Conservation (phyloP, 2,113 vertebrate species). For the Ancistrus triradiatus region DNA sequence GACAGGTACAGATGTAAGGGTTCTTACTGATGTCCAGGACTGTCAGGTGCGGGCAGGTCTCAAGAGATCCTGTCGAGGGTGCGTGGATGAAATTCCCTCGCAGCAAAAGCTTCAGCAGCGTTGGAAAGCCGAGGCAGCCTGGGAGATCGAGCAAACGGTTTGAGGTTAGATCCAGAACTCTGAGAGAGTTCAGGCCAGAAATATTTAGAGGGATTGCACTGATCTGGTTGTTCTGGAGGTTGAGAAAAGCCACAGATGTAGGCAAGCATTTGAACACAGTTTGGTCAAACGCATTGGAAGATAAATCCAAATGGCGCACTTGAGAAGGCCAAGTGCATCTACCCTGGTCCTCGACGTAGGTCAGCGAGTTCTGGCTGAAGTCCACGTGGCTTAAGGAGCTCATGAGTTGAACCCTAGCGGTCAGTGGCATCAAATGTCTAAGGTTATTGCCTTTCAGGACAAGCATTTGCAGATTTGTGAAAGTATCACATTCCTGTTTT, state of each 20-base stretch:
- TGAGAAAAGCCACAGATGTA: constrained; percentile 52
- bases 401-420: constrained; percentile 70
- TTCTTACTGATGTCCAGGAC: constrained; percentile 70
- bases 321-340: constrained; percentile 70
- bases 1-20: constrained; percentile 80
- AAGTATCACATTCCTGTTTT: constrained; percentile 61
- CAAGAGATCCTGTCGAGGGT: constrained; percentile 59
- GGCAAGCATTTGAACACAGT: constrained; percentile 80
- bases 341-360: constrained; percentile 52
- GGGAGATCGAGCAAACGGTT: constrained; percentile 80
- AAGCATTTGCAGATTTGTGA: constrained; percentile 63
- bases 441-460: constrained; percentile 74
- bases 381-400: constrained; percentile 72
- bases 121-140: constrained; percentile 59
- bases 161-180: constrained; percentile 72
- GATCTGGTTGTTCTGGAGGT: constrained; percentile 76
- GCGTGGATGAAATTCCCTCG: constrained; percentile 69
- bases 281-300: constrained; percentile 69
- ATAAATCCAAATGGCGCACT: constrained; percentile 72
- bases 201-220: constrained; percentile 56
- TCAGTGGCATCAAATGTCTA: constrained; percentile 65
- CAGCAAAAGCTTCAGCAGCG: constrained; percentile 63
- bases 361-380: constrained; percentile 74
- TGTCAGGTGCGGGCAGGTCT: constrained; percentile 65
- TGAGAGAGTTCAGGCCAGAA: constrained; percentile 60